Evolutionary conservation across 1,140 invertebrate genomes (phyloP), one percentile per base, ranked within the genome.

Genomic region (Macrosteles quadrilineatus): DNA sequence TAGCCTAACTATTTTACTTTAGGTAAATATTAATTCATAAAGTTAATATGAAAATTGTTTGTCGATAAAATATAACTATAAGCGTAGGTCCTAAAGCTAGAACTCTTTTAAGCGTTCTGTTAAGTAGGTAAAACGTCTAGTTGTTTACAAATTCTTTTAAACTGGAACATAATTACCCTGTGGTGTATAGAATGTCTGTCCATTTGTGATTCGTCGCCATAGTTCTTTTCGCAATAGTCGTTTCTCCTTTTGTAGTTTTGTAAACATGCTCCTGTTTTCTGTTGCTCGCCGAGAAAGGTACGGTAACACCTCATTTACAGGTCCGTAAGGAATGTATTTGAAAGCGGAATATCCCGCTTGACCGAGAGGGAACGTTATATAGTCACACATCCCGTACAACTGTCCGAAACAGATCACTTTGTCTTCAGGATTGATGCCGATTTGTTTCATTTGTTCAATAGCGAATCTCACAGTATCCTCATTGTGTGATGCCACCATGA

Each of bases 401-500:
- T 99, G 97, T 9, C 95, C 97, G 82, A 99, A 98, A 81, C 95
- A 98, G 70, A 98, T 95, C 3, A 96, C 90, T 67, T 21, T 73
- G 73, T 21, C 70, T 74, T 6, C 93, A 95, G 81, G 94, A 70
- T 87, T 87, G 76, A 98, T 93, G 47, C 87, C 88, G 94, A 82
- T 83, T 94, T 84, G 92, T 92, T 77, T 92, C 93, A 81, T 72
- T 88, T 95, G 91, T 81, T 95, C 87, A 71, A 98, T 94, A 50
- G 96, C 93, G 81, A 93, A 97, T 69, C 95, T 90, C 1, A 99
- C 93, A 0, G 97, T 98, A 80, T 98, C 92, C 83, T 98, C 96
- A 81, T 99, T 99, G 82, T 99, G 97, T 11, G 93, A 96, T 17
- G 97, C 97, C 30, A 98, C 92, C 97, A 98, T 98, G 68, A 98